A percentile compares a stretch with the other conserved stretches of the same genome.
phyloP scores from a whole-genome alignment of 2,888 invertebrate genomes.

The Muschampia plurimacula region DNA sequence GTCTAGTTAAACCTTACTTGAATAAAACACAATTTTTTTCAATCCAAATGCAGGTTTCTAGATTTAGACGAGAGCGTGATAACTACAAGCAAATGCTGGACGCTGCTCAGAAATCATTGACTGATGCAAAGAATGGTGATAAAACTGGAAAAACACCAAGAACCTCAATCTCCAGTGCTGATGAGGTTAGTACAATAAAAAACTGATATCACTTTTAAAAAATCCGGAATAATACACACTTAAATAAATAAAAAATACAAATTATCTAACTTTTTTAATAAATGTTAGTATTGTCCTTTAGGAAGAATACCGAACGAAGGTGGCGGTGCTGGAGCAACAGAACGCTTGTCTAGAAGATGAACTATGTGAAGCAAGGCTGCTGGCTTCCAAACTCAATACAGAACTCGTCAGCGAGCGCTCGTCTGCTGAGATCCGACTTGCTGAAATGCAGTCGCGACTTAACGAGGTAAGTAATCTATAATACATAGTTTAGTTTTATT shows the following conservation, averaged over 20 bases:
- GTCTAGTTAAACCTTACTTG: background rate
- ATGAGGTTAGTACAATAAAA: slow-evolving; percentile 83
- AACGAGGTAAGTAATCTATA: slow-evolving; percentile 87
- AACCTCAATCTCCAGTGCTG: slow-evolving; percentile 89
- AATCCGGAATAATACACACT: too few species aligned
- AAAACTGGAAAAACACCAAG: slow-evolving; percentile 80
- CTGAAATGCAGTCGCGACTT: slow-evolving; percentile 95
- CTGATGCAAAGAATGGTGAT: slow-evolving; percentile 89
- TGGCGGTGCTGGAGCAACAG: slow-evolving; percentile 92
- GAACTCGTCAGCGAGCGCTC: slow-evolving; percentile 96
- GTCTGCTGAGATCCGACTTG: slow-evolving; percentile 93
- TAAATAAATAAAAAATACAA: background rate
- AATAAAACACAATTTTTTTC: background rate
- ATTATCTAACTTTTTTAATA: background rate
- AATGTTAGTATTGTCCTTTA: slow-evolving; percentile 51
- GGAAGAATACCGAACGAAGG: slow-evolving; percentile 90
- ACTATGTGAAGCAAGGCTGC: slow-evolving; percentile 92
- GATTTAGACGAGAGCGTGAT: slow-evolving; percentile 95
- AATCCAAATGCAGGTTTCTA: slow-evolving; percentile 72
- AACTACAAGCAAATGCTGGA: slow-evolving; percentile 96
- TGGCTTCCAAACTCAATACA: slow-evolving; percentile 93
- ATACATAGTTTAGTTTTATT: background rate
- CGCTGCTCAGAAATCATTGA: slow-evolving; percentile 93
- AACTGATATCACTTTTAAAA: too few species aligned
- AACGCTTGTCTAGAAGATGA: slow-evolving; percentile 95